phyloP scores from a whole-genome alignment of 2,888 invertebrate species.

The Podotricha telesiphe region DNA sequence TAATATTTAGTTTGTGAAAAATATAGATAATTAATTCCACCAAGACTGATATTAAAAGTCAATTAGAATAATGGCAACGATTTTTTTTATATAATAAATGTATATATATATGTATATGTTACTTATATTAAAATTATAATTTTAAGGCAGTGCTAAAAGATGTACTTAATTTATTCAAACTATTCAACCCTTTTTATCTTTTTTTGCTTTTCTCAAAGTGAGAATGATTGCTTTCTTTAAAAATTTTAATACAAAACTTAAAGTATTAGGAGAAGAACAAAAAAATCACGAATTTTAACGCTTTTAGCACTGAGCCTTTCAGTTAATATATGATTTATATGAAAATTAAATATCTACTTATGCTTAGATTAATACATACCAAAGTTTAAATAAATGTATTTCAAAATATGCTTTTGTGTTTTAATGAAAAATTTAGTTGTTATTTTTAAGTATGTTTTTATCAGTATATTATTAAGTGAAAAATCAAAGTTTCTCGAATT shows the following conservation, averaged over 20 bases:
- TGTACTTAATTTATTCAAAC: background rate
- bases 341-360: slow-evolving; percentile 30
- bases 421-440: too few relatives aligned
- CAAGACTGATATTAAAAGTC: slow-evolving; percentile 68
- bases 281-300: too few relatives aligned
- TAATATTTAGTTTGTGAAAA: slow-evolving; percentile 8
- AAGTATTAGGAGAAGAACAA: too few relatives aligned
- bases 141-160: slow-evolving; percentile 13
- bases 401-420: slow-evolving; percentile 39
- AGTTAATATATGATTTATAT: slow-evolving; percentile 1
- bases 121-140: background rate
- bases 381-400: slow-evolving; percentile 59
- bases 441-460: too few relatives aligned
- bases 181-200: background rate
- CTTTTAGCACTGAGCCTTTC: background rate
- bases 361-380: slow-evolving; percentile 47
- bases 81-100: slow-evolving; percentile 26
- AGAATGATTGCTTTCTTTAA: too few relatives aligned
- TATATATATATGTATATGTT: slow-evolving; percentile 18
- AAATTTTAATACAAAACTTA: too few relatives aligned
- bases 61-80: slow-evolving; percentile 52
- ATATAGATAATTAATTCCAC: slow-evolving; percentile 39
- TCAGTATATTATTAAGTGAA: too few relatives aligned
- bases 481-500: too few relatives aligned
- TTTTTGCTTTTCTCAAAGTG: background rate